Evolutionary conservation across 2,888 invertebrate genomes (phyloP), one percentile per base, ranked within the genome.

Genomic region (Diabrotica balteata): DNA sequence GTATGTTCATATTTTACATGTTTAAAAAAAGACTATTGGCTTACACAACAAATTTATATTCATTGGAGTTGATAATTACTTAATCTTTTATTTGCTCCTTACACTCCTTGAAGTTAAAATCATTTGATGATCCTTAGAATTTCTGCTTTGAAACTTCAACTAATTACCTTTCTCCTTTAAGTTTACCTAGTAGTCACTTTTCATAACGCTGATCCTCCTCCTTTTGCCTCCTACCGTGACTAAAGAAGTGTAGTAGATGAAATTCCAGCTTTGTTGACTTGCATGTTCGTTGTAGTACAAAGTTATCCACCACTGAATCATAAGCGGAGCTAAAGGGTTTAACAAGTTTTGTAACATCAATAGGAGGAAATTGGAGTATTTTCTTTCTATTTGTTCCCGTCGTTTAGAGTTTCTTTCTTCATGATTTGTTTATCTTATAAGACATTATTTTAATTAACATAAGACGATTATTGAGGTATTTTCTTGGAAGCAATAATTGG

Each of bases 141-240:
- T 52, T 61, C 60, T 45, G 53, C 61, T 61, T 53, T 61, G 61
- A 61, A 61, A 61, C 53, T 53, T 61, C 11, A 61, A 61, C 61
- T 61, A 53, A 61, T 61, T 61, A 61, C 61, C 61, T 52, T 32
- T 22, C 32, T 53, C 50, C 61, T 61, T 49, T 22, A 43, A 61
- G 61, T 61, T 61, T 53, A 53, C 53, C 61, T 61, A 61, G 46
- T 42, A 61, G 61, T 61, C 61, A 61, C 61, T 61, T 61, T 61
- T 61, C 53, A 61, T 54, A 61, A 53, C 46, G 61, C 42, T 22
- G 17, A n/a, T 43, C 32, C 8, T 54, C 22, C 8, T 54, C 42
- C 11, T 32, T 46, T 32, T 49, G 42, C 43, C 10, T 22, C n/a
- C 10, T 47, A 22, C 22, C 49, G 47, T 49, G 47, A 22, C 17